phyloP scores from a whole-genome alignment of 2,113 vertebrate genomes.

The Gnathonemus echidnorhynchus region DNA sequence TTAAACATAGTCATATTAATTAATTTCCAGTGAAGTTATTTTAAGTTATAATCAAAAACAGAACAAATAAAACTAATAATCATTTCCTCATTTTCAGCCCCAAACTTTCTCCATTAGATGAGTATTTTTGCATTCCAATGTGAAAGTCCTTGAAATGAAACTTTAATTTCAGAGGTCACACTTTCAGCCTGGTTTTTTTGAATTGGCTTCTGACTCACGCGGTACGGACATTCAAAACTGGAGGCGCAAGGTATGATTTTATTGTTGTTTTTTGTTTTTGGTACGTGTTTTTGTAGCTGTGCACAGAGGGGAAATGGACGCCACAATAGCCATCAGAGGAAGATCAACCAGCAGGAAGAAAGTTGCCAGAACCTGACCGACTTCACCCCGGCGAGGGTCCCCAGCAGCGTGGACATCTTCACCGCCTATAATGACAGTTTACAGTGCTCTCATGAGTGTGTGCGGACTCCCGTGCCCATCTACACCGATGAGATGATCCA shows the following conservation, averaged over 20 bases:
- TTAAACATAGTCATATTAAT: neutral
- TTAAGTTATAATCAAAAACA: neutral
- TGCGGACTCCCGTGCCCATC: slow-evolving; percentile 76
- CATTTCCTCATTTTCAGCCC: neutral
- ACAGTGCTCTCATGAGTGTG: slow-evolving; percentile 94
- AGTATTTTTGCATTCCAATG: neutral
- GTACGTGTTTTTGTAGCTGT: slow-evolving; percentile 79
- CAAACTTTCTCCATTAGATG: neutral
- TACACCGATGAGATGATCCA: slow-evolving; percentile 86
- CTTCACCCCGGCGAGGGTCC: slow-evolving; percentile 84
- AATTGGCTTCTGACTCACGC: neutral
- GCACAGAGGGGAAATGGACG: slow-evolving; percentile 83
- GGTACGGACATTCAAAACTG: neutral
- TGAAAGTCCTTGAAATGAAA: neutral
- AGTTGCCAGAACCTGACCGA: slow-evolving; percentile 97
- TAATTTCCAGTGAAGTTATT: neutral
- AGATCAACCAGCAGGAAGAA: slow-evolving; percentile 94
- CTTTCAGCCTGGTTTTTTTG: neutral
- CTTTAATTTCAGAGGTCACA: neutral
- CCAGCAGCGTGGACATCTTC: slow-evolving; percentile 95
- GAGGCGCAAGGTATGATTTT: slow-evolving; percentile 68
- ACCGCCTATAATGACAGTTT: slow-evolving; percentile 95
- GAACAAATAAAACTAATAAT: neutral
- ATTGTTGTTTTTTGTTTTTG: slow-evolving; percentile 69
- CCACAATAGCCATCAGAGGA: slow-evolving; percentile 90